Conservation (phyloP, 2,113 vertebrate species). For the Falco punctatus region DNA sequence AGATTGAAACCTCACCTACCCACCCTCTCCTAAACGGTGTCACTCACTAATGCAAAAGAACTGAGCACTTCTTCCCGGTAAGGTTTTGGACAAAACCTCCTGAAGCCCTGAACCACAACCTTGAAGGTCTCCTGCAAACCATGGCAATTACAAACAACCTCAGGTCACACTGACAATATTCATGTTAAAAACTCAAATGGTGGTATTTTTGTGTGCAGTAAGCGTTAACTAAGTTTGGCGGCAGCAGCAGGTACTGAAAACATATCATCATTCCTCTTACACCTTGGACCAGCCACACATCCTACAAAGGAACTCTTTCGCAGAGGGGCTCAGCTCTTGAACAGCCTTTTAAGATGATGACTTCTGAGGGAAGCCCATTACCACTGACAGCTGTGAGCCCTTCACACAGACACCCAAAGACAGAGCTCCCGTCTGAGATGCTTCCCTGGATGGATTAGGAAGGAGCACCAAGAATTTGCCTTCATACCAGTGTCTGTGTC, state of each 20-base stretch:
- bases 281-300: neutral
- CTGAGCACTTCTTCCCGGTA: neutral
- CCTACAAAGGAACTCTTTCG: neutral
- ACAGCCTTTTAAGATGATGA: neutral
- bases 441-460: neutral
- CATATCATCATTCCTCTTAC: neutral
- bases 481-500: neutral
- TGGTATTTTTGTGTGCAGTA: neutral
- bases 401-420: neutral
- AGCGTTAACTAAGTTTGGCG: neutral
- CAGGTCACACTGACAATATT: neutral
- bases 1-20: neutral
- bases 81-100: neutral
- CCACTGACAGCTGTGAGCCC: neutral
- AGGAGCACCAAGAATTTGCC: neutral
- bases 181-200: neutral
- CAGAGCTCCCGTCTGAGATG: neutral
- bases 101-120: neutral
- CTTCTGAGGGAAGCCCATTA: neutral
- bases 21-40: neutral
- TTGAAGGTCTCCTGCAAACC: neutral
- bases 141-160: neutral
- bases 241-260: neutral
- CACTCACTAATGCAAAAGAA: neutral
- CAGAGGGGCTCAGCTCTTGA: neutral